phyloP scores from a whole-genome alignment of 2,113 vertebrate species.

The Ptilorrhoa leucosticta region DNA sequence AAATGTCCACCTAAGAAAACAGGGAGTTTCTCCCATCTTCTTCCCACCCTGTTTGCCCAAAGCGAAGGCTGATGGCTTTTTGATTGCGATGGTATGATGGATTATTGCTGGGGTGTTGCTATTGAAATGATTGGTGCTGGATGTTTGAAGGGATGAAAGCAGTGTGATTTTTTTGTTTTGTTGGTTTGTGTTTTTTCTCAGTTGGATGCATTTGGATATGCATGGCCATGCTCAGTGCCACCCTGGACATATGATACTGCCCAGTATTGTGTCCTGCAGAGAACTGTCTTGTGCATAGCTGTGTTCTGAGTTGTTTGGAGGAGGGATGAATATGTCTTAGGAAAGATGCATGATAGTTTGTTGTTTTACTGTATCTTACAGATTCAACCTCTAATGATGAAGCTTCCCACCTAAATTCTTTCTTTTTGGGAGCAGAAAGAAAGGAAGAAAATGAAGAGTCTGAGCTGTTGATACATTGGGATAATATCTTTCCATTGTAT shows the following conservation, averaged over 20 bases:
- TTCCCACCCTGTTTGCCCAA: not conserved
- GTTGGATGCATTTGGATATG: not conserved
- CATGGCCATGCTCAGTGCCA: not conserved
- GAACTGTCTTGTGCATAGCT: constrained; percentile 1
- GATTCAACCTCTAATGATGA: constrained; percentile 77
- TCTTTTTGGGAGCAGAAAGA: constrained; percentile 76
- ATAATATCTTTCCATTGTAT: constrained; percentile 74
- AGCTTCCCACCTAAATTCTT: constrained; percentile 79
- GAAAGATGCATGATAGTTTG: constrained; percentile 76
- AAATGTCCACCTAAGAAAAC: not conserved
- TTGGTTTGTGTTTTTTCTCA: not conserved
- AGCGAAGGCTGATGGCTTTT: not conserved
- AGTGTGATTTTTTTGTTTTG: not conserved
- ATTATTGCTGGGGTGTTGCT: not conserved
- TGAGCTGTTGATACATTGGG: constrained; percentile 76
- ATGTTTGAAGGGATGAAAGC: not conserved
- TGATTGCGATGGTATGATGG: not conserved
- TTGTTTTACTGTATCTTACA: constrained; percentile 80
- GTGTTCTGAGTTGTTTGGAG: constrained; percentile 55
- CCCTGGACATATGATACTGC: not conserved
- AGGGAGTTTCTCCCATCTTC: not conserved
- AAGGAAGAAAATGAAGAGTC: constrained; percentile 79
- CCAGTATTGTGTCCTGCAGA: not conserved
- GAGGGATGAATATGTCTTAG: constrained; percentile 56
- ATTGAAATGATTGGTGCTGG: not conserved